Base-by-base conservation (phyloP, 2,888 invertebrate genomes). In the Coleophora deauratella region DNA sequence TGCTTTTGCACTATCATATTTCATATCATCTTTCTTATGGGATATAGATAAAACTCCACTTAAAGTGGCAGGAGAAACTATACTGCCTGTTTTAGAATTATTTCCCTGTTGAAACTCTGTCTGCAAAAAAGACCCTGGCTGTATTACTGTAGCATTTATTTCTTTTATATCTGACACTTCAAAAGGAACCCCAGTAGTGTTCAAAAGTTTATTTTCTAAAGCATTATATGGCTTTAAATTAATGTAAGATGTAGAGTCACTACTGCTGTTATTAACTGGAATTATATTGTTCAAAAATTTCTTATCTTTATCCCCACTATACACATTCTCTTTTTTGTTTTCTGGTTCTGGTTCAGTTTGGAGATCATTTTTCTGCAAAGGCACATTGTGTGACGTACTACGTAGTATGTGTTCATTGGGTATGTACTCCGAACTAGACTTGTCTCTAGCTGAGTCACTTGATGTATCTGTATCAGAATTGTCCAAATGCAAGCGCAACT, bases 381-480 rank as follows among this genome's bases (percentile, higher is more conserved):
- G 3, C 21, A 21, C 6, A 6, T 21, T 21, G 6, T 21, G 3
- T 21, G 21, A 21, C 6, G 3, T 6, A 4, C 21, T 21, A 4
- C 6, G 21, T 21, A 21, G 6, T 21, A 77, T 64, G 50, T 80
- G 74, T 40, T 76, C 71, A 57, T 70, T 80, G 8, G 81, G 75
- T 45, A 82, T 70, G 55, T 85, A 85, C 57, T 84, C 85, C 13
- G 84, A 84, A 49, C 74, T 69, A 41, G 73, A 72, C 56, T 77
- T 81, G 11, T 80, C 81, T 50, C 72, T 66, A 2, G 67, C 60
- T 3, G 80, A 84, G 45, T 81, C 84, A 55, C 75, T 78, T 2
- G 85, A 82, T n/a, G 84, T 81, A 41, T 85, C 85, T 8, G 84
- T 85, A 41, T 85, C 85, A 0, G 84, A 85, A 45, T 82, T 77